phyloP scores from a whole-genome alignment of 2,113 vertebrate species.

The Muntiacus reevesi region DNA sequence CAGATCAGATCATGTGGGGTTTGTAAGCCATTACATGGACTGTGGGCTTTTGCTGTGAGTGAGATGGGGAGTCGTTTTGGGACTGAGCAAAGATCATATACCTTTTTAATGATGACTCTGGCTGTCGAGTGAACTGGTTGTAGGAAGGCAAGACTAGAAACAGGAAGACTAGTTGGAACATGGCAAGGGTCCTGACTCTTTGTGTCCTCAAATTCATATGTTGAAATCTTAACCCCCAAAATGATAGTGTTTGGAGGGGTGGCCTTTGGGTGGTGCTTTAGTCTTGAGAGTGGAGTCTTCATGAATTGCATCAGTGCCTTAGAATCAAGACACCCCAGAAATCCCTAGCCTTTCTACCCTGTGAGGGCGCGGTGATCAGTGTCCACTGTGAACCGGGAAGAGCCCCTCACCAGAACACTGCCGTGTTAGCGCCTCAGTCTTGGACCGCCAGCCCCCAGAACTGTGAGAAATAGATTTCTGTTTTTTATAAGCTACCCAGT shows the following conservation, averaged over 20 bases:
- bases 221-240: not conserved
- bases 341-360: not conserved
- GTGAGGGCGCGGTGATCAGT: not conserved
- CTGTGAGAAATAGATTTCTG: not conserved
- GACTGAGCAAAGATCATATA: not conserved
- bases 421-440: not conserved
- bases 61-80: not conserved
- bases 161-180: not conserved
- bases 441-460: not conserved
- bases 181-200: not conserved
- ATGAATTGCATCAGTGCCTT: not conserved
- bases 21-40: not conserved
- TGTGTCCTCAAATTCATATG: not conserved
- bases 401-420: not conserved
- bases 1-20: not conserved
- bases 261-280: not conserved
- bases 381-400: not conserved
- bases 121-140: not conserved
- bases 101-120: not conserved
- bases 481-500: not conserved
- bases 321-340: not conserved
- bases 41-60: not conserved
- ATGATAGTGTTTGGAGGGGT: not conserved
- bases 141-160: not conserved
- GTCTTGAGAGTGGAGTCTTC: not conserved